Evolutionary conservation across 2,888 invertebrate species (phyloP), one percentile per base, ranked within the genome.

Genomic region (Drosophila atripex): DNA sequence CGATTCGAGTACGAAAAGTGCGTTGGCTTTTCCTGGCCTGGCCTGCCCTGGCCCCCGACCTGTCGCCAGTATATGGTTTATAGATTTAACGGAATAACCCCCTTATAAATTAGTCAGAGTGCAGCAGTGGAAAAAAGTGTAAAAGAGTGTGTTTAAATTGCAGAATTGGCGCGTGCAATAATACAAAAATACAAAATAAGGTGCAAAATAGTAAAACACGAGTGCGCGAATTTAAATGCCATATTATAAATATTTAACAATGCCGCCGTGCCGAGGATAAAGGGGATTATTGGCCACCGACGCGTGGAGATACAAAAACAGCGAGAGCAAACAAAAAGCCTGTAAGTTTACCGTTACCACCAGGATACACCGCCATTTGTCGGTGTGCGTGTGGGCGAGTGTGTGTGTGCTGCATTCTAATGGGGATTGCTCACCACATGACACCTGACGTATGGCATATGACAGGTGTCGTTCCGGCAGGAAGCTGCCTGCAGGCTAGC

Each of bases 1-100:
- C 64, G 49, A 80, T 73, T 76, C 25, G 57, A 71, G 78, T 71
- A 73, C 73, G 76, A 80, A 86, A 83, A 82, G 87, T 82, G 87
- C 85, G 87, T 82, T 80, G 75, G 80, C 80, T 80, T 82, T 64
- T 64, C 64, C 57, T 8, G 9, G 16, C 16, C 41, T 18, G 11
- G 25, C 47, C 5, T 9, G 16, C 12, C 51, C 47, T 30, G 28
- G 30, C 49, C 28, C 28, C 28, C 23, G 14, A n/a, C 47, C 49
- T 6, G 30, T 28, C 51, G 43, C 25, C 53, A 16, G 12, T 38
- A 8, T 41, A 18, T 18, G n/a, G 16, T 16, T 41, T 16, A 16
- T 8, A 41, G 18, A 35, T 38, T n/a, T 21, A 23, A 16, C 16
- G 32, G 35, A 38, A 38, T 38, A 43, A 3, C 43, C 18, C 6